Conservation (phyloP, 1,140 invertebrate species). For the Bombus breviceps region DNA sequence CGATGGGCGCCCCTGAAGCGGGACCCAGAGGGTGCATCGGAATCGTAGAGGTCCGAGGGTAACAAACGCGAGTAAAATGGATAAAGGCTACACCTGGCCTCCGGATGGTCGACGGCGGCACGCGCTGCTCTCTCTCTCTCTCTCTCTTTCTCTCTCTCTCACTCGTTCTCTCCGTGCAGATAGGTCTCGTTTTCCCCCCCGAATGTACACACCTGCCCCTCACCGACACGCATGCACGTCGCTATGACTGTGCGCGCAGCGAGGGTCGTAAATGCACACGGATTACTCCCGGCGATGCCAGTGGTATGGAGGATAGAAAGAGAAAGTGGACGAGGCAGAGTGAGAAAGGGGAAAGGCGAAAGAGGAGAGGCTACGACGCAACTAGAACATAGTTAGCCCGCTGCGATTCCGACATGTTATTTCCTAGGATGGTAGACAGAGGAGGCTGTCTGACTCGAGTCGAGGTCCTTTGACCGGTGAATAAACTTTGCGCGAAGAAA, state of each 20-base stretch:
- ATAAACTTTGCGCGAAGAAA: conserved; percentile 23
- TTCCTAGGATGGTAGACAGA: conserved; percentile 12
- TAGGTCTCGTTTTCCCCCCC: conserved; percentile 50
- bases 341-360: conserved; percentile 2
- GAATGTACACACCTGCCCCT: conserved; percentile 79
- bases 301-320: conserved; percentile 56
- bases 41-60: conserved; percentile 74
- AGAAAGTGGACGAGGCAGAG: conserved; percentile 23
- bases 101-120: conserved; percentile 80
- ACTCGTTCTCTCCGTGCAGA: conserved; percentile 46
- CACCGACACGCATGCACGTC: conserved; percentile 73
- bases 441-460: too few relatives aligned
- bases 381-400: conserved; percentile 36
- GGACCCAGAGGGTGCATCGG: conserved; percentile 73
- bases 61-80: conserved; percentile 78
- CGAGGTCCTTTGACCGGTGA: conserved; percentile 30
- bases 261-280: conserved; percentile 80
- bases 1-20: conserved; percentile 66
- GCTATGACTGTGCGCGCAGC: conserved; percentile 67
- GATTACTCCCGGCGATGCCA: conserved; percentile 73
- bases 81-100: conserved; percentile 81
- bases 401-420: conserved; percentile 19
- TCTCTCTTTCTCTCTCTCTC: conserved; percentile 32
- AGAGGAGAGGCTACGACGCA: conserved; percentile 44
- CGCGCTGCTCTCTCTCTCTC: conserved; percentile 72